These are phyloP conservation scores for Oxyura jamaicensis DNA, from an alignment of 2,113 vertebrate genomes.

Conservation along the genomic window DNA sequence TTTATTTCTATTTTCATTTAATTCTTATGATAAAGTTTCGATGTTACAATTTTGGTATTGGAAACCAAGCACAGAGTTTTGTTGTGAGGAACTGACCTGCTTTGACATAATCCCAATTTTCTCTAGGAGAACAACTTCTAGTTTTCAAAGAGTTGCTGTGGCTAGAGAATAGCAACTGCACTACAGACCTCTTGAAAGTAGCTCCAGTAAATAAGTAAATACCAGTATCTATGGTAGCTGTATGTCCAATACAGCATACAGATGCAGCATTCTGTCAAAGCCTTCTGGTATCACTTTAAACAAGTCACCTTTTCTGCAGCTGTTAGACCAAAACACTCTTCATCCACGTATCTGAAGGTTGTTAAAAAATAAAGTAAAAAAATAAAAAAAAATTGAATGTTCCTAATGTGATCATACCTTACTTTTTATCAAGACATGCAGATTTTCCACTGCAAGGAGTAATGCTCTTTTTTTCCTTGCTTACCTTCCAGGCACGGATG, in stretches of 20 bases:
- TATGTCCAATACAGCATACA: not conserved
- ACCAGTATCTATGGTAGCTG: not conserved
- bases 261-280: not conserved
- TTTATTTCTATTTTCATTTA: constrained; percentile 69
- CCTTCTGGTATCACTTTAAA: not conserved
- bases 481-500: constrained; percentile 79
- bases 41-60: constrained; percentile 42
- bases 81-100: constrained; percentile 40
- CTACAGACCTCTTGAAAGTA: not conserved
- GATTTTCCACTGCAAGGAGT: not conserved
- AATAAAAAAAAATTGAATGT: not conserved
- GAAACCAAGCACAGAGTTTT: constrained; percentile 40
- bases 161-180: not conserved
- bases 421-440: not conserved
- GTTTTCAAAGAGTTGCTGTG: constrained; percentile 13
- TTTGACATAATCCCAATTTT: constrained; percentile 31
- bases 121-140: not conserved
- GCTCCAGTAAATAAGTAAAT: not conserved
- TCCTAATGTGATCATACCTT: not conserved
- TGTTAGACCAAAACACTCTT: not conserved
- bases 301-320: not conserved
- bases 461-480: not conserved
- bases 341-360: not conserved
- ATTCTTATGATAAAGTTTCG: constrained; percentile 50
- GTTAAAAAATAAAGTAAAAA: not conserved